These are phyloP conservation scores for Crioceris asparagi DNA, from an alignment of 2,888 invertebrate species.

Conservation along the genomic window DNA sequence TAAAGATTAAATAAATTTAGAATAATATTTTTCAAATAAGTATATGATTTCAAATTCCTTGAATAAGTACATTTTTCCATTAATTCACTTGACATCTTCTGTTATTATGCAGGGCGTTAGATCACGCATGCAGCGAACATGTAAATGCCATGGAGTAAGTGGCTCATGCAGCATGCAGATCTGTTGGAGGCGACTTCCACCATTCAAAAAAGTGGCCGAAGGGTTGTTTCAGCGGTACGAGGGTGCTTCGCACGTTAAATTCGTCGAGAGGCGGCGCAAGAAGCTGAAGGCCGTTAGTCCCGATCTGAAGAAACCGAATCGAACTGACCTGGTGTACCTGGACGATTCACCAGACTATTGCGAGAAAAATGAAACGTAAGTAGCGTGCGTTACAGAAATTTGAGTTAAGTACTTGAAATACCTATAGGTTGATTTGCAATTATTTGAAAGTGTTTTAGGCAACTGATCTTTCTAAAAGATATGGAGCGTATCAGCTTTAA, in stretches of 20 bases:
- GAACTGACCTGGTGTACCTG: conserved; percentile 81
- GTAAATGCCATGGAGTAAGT: conserved; percentile 91
- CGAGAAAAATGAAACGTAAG: conserved; percentile 73
- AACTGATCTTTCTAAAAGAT: too few species aligned
- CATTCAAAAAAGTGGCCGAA: conserved; percentile 67
- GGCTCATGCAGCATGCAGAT: conserved; percentile 84
- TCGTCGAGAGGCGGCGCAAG: conserved; percentile 50
- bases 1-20: conserved; percentile 34
- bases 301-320: conserved; percentile 77
- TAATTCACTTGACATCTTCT: not conserved
- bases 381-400: too few species aligned
- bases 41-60: too few species aligned
- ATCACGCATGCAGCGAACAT: conserved; percentile 73
- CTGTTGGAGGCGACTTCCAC: conserved; percentile 78
- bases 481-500: too few species aligned
- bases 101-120: conserved; percentile 47
- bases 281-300: conserved; percentile 63
- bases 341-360: conserved; percentile 90
- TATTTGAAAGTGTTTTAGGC: too few species aligned
- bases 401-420: too few species aligned
- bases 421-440: too few species aligned
- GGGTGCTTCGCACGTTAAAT: conserved; percentile 75
- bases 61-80: not conserved
- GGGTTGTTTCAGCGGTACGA: conserved; percentile 72
- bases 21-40: conserved; percentile 5